Evolutionary conservation across 2,113 vertebrate species (phyloP), one percentile per base, ranked within the genome.

Genomic region (Periophthalmus modestus): DNA sequence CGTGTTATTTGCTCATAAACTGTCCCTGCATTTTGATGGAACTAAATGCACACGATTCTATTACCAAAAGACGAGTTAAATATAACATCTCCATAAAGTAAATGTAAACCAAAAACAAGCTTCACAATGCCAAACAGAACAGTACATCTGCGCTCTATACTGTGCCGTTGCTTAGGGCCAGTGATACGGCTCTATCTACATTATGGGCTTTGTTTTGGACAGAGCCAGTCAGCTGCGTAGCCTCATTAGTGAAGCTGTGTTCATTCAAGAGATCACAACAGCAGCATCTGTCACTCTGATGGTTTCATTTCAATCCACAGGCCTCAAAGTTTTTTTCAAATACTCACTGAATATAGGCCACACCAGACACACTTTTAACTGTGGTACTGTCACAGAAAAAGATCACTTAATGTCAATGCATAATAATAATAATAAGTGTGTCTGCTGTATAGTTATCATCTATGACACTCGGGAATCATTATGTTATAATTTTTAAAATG

Each of bases 201-300:
- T 78, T 81, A 70, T 50, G 43, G 82, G 80, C 79, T 87, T 90
- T 88, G 87, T 87, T 39, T 88, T 90, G 76, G 87, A 85, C 78
- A 82, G 70, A 87, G 78, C 77, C 90, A 89, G 87, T 84, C 90
- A 89, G 87, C 83, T 87, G 87, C 87, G 87, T 83, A 91, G 83
- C 90, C 87, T 89, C 87, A 91, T 89, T 89, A 90, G 87, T 87
- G 83, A 84, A 91, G 87, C 89, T 88, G 87, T 89, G 88, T 85
- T 89, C 89, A 88, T 87, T 89, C 78, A 82, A 84, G 87, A 87
- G 87, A 87, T 90, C 82, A 87, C 85, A 89, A 88, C 73, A 85
- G 82, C 82, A 91, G 87, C 90, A 91, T 88, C 87, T 90, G 87
- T 89, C 90, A 87, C 81, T 77, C 82, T 83, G 77, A 88, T 82